phyloP scores from a whole-genome alignment of 2,113 vertebrate species.

The Microcebus tavaratra region DNA sequence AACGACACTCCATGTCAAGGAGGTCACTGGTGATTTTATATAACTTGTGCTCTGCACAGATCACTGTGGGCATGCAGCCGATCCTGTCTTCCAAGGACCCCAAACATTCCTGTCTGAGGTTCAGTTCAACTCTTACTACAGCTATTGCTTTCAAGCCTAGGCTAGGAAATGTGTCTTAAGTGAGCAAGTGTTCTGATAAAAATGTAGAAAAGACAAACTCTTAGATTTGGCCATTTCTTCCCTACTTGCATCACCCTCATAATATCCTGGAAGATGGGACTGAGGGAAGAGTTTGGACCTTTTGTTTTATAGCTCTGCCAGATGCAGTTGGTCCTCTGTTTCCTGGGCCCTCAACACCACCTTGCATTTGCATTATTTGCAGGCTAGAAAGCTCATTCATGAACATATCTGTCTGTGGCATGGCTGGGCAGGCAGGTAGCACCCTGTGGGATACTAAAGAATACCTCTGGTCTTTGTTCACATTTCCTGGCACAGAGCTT shows the following conservation, averaged over 20 bases:
- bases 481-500: neutral
- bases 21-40: neutral
- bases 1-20: neutral
- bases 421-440: neutral
- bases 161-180: neutral
- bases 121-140: neutral
- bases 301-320: neutral
- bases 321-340: neutral
- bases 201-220: neutral
- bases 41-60: neutral
- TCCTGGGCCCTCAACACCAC: neutral
- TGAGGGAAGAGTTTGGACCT: neutral
- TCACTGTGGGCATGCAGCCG: neutral
- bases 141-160: neutral
- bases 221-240: constrained; percentile 12
- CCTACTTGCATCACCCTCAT: neutral
- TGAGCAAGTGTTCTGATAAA: neutral
- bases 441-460: neutral
- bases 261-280: neutral
- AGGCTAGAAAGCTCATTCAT: neutral
- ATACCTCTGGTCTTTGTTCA: neutral
- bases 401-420: neutral
- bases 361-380: neutral
- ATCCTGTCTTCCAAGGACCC: neutral
- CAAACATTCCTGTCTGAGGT: neutral